Base-by-base conservation (phyloP, 2,888 invertebrate species). In the Eupithecia inturbata region DNA sequence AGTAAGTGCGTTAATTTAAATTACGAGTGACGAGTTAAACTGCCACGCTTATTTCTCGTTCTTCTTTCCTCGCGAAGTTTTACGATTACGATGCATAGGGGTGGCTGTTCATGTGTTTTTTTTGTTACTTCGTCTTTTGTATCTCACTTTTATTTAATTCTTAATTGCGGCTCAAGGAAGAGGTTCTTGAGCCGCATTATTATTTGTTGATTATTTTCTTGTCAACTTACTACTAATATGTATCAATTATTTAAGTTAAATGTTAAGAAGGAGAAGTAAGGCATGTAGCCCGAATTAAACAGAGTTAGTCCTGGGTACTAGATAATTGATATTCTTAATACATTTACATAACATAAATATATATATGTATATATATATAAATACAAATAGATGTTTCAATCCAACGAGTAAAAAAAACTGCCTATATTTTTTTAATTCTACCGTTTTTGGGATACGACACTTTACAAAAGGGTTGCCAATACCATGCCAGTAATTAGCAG, bases 401-500 rank as follows among this genome's bases (percentile, higher is more conserved):
- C 57, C 12, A 26, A 26, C 3, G 14, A 31, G 31, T 31, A 31
- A 19, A 31, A 28, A 28, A 31, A 12, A 39, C 26, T 62, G 19
- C 12, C 3, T 3, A 3, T 12, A n/a, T n/a, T 33, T n/a, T 36
- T 36, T 22, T 12, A 64, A 64, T 36, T n/a, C 12, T 14, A 4
- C 10, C n/a, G 28, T 77, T 79, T 74, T 22, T 33, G 68, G 77
- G 82, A 89, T 92, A 85, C 76, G 49, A 26, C 72, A 0, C 76
- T 87, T 86, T 81, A 72, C 72, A 14, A 41, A 26, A 12, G 39
- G 71, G 64, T 70, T 71, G 74, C 53, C 78, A 79, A 88, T 92
- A 39, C 71, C 62, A 68, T 72, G 75, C 53, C 79, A 79, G 89
- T 92, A 93, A 93, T 94, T 93, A 92, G 88, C 82, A 83, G 86